These are phyloP conservation scores for Melanophora roralis DNA, from an alignment of 2,888 invertebrate species.

Conservation along the genomic window DNA sequence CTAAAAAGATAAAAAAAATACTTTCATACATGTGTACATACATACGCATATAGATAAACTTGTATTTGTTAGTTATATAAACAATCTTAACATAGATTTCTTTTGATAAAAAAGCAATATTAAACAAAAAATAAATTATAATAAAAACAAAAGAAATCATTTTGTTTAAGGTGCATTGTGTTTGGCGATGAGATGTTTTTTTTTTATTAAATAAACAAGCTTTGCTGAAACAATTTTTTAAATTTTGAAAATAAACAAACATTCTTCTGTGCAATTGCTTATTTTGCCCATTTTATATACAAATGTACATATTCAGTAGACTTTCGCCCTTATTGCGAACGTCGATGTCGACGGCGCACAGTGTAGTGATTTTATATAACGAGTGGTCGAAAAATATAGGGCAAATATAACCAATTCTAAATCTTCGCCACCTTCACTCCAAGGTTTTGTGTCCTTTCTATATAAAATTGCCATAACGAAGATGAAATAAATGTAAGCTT, in stretches of 20 bases:
- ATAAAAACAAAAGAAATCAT: conserved; percentile 35
- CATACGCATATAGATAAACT: not conserved
- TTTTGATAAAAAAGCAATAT: conserved; percentile 38
- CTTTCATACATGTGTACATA: not conserved
- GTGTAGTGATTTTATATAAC: too few relatives aligned
- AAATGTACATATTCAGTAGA: not conserved
- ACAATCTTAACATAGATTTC: not conserved
- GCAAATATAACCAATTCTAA: too few relatives aligned
- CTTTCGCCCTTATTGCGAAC: too few relatives aligned
- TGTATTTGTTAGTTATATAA: too few relatives aligned
- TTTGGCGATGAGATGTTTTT: conserved; percentile 34
- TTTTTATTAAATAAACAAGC: conserved; percentile 22
- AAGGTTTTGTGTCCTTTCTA: too few relatives aligned
- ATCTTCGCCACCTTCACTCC: too few relatives aligned
- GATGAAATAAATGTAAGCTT: too few relatives aligned
- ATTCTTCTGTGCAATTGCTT: conserved; percentile 32
- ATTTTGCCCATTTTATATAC: not conserved
- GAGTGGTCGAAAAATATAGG: too few relatives aligned
- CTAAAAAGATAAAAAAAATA: conserved; percentile 77
- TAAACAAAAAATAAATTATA: conserved; percentile 5
- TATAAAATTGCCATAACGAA: too few relatives aligned
- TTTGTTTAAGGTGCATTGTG: conserved; percentile 46
- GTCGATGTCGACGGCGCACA: too few relatives aligned
- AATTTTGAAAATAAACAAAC: conserved; percentile 9
- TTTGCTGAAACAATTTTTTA: conserved; percentile 41